These are phyloP conservation scores for Myotis yumanensis DNA, from an alignment of 2,113 vertebrate species.

Conservation along the genomic window DNA sequence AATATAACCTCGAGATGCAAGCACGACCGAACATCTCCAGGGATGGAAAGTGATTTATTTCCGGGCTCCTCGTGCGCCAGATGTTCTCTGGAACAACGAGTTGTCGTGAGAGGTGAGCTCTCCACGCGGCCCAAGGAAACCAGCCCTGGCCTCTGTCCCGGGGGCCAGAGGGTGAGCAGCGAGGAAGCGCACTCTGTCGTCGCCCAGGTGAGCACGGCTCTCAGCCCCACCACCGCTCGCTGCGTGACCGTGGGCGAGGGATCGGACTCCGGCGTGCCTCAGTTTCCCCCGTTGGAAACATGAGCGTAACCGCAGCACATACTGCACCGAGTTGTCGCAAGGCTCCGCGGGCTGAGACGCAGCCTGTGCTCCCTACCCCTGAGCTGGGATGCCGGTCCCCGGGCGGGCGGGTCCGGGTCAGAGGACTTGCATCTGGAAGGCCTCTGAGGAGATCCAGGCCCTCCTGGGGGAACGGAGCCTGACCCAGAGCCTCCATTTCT, in stretches of 20 bases:
- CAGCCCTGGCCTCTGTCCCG: background rate
- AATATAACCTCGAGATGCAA: conserved; percentile 77
- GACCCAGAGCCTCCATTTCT: background rate
- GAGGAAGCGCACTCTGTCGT: background rate
- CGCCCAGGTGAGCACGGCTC: background rate
- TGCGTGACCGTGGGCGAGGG: background rate
- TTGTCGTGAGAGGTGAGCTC: background rate
- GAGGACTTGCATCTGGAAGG: background rate
- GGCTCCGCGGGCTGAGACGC: background rate
- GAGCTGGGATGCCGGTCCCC: background rate
- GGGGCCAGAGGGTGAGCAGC: background rate
- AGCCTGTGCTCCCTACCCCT: background rate
- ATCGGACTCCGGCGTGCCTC: background rate
- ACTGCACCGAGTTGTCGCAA: background rate
- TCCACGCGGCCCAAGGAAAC: background rate
- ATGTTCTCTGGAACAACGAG: conserved; percentile 14
- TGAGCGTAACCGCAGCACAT: background rate
- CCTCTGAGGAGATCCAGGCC: background rate
- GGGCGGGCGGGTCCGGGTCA: background rate
- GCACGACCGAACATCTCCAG: conserved; percentile 67
- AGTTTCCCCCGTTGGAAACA: background rate
- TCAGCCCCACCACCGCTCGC: background rate
- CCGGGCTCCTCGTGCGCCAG: conserved; percentile 13
- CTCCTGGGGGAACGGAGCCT: background rate
- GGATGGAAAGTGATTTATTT: conserved; percentile 76